A percentile compares a stretch with the other conserved stretches of the same genome.
These are phyloP conservation scores for Recurvirostra avosetta DNA, from an alignment of 2,113 vertebrate species.

Conservation along the genomic window DNA sequence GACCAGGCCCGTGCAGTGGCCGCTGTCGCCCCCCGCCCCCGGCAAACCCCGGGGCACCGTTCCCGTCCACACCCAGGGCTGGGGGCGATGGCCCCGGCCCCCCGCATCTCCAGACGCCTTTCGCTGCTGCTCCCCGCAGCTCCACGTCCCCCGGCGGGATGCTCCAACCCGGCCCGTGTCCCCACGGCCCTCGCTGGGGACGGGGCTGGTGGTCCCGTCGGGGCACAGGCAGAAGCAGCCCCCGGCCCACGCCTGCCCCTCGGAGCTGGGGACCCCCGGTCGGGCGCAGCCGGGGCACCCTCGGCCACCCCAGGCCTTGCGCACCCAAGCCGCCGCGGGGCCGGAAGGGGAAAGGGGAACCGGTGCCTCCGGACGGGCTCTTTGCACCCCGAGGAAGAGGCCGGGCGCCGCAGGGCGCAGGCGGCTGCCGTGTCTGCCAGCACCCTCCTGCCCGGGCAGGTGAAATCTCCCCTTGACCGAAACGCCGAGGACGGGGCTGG, in stretches of 20 bases:
- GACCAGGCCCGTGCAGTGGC: neutral
- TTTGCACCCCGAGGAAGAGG: neutral
- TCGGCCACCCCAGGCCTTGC: neutral
- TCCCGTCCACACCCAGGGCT: neutral
- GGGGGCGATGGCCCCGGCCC: neutral
- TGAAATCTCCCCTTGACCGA: neutral
- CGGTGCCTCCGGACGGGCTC: neutral
- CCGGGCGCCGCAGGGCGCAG: fast-evolving
- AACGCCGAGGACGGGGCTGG: fast-evolving
- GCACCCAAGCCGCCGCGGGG: fast-evolving
- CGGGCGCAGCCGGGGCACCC: neutral
- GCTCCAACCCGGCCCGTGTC: neutral
- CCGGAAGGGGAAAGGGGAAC: neutral
- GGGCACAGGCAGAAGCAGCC: neutral
- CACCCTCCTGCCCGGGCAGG: neutral
- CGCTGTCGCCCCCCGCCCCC: neutral
- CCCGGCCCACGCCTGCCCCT: neutral
- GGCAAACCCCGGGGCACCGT: neutral
- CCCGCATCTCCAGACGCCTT: fast-evolving
- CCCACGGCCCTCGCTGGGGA: neutral
- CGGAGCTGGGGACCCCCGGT: neutral
- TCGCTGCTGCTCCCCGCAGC: neutral
- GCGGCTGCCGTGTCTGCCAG: neutral
- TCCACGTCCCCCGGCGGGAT: neutral
- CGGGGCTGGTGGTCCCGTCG: neutral